These are phyloP conservation scores for Poecilia wingei DNA, from an alignment of 2,797 vertebrate species.

Conservation along the genomic window DNA sequence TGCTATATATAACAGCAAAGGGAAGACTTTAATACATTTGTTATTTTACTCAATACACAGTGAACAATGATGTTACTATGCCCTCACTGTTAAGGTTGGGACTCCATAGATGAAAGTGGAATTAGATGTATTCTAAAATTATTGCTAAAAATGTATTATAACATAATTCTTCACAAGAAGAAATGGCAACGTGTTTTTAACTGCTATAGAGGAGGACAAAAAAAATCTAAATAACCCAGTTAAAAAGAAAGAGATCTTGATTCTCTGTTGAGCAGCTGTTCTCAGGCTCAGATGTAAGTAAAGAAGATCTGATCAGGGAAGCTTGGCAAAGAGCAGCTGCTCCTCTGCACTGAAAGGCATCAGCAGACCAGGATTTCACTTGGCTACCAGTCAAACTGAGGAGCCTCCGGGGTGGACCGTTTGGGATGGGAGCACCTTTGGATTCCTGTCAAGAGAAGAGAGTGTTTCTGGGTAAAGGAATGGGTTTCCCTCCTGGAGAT, in stretches of 20 bases:
- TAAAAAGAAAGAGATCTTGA: background rate
- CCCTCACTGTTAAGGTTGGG: background rate
- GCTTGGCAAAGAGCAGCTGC: background rate
- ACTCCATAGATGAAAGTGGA: background rate
- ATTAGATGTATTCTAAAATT: background rate
- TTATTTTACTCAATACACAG: background rate
- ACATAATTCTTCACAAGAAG: background rate
- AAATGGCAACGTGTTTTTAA: background rate
- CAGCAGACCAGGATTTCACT: background rate
- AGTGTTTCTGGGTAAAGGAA: background rate
- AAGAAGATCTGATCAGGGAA: background rate
- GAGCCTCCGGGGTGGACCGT: background rate
- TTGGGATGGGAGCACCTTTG: background rate
- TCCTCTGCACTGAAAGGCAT: background rate
- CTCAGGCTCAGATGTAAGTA: background rate
- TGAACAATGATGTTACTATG: background rate
- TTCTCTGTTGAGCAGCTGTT: background rate
- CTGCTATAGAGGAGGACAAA: background rate
- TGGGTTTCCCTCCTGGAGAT: background rate
- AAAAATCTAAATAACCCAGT: background rate
- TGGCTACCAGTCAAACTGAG: background rate
- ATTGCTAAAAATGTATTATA: background rate
- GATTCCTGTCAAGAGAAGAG: background rate
- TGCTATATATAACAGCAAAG: conserved; percentile 8
- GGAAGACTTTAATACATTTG: conserved; percentile 7